phyloP scores from a whole-genome alignment of 37 sponge, comb jelly and placozoan species.

The Beroe forskalii region DNA sequence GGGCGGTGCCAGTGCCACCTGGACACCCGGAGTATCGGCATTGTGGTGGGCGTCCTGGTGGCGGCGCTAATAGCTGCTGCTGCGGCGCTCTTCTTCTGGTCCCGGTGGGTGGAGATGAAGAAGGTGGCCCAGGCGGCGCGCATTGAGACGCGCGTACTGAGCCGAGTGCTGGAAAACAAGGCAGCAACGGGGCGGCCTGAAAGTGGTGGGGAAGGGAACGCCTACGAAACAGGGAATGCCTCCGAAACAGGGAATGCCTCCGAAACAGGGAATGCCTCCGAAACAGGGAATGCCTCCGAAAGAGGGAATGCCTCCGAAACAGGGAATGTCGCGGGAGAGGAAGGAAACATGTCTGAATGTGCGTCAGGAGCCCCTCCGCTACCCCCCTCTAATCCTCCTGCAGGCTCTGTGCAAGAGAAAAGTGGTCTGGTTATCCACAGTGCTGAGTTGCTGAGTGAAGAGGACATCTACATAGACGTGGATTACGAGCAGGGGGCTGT shows the following conservation, averaged over 20 bases:
- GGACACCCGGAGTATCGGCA: constrained; percentile 11
- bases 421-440: too few species aligned
- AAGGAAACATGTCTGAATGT: too few species aligned
- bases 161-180: background rate
- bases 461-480: constrained; percentile 31
- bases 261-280: too few species aligned
- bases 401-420: too few species aligned
- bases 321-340: background rate
- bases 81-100: background rate
- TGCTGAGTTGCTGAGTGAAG: background rate
- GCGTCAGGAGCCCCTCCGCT: too few species aligned
- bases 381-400: too few species aligned
- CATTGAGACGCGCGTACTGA: background rate
- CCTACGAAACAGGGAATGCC: background rate
- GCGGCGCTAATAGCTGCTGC: constrained; percentile 2
- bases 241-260: constrained; percentile 2
- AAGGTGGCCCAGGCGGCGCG: background rate
- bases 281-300: too few species aligned
- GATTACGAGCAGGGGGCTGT: background rate
- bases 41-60: background rate
- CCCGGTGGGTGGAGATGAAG: background rate
- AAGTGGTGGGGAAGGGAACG: background rate
- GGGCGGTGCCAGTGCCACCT: constrained; percentile 4
- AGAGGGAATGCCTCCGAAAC: too few species aligned
- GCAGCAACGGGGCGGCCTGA: background rate